Evolutionary conservation across 1,140 invertebrate species (phyloP).

Genomic region (Micrasema minimum): DNA sequence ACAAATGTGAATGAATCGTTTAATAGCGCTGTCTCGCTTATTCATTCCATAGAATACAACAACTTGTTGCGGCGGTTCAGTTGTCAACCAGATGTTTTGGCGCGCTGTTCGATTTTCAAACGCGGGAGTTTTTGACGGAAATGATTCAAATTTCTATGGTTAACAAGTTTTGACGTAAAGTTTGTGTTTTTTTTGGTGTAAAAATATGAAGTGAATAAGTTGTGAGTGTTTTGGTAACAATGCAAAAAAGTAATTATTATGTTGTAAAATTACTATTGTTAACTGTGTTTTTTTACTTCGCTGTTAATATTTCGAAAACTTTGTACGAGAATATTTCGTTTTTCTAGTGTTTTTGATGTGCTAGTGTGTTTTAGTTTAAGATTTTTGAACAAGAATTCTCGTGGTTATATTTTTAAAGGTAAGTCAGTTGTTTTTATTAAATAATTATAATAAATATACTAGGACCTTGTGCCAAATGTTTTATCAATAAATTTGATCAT

Average conservation of each 20-base stretch:
- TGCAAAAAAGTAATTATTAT: constrained; percentile 42
- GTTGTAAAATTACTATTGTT: constrained; percentile 42
- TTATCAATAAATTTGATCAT: too few species aligned
- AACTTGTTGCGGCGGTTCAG: constrained; percentile 17
- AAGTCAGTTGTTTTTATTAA: too few species aligned
- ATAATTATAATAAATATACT: too few species aligned
- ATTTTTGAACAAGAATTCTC: too few species aligned
- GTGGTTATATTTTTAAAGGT: too few species aligned
- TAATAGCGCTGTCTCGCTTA: constrained; percentile 21
- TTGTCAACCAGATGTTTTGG: constrained; percentile 40
- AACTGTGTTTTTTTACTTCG: constrained; percentile 43
- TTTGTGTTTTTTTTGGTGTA: neutral
- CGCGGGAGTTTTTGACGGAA: neutral
- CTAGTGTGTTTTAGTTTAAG: too few species aligned
- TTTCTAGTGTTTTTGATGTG: neutral
- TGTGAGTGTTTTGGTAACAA: constrained; percentile 20
- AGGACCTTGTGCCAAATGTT: too few species aligned
- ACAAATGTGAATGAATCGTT: too few species aligned
- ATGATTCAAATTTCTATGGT: neutral
- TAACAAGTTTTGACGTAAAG: neutral
- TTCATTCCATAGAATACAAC: neutral
- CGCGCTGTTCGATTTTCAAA: constrained; percentile 29
- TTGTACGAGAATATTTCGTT: constrained; percentile 32
- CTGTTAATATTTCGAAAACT: constrained; percentile 31
- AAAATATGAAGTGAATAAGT: neutral